Conservation (phyloP, 1,140 invertebrate species). For the Zaprionus davidi region DNA sequence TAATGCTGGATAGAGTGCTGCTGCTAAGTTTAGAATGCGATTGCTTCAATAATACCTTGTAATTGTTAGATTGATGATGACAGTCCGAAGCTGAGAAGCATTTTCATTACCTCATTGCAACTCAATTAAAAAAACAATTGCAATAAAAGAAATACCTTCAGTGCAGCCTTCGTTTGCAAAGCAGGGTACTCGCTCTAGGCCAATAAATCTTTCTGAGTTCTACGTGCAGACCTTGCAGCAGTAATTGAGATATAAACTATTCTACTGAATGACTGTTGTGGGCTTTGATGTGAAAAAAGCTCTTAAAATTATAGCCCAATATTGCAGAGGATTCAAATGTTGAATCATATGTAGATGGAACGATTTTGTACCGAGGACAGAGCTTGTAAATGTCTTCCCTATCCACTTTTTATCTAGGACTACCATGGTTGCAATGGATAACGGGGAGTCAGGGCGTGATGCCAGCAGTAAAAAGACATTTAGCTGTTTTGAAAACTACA, state of each 20-base stretch:
- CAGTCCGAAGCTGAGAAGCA: not conserved
- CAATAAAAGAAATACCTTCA: constrained; percentile 57
- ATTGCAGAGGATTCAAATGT: no score
- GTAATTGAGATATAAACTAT: constrained; percentile 50
- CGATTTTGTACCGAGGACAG: no score
- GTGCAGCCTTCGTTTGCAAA: not conserved
- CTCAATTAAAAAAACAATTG: constrained; percentile 75
- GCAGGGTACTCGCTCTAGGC: not conserved
- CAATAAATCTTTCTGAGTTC: constrained; percentile 34
- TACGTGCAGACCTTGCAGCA: constrained; percentile 45
- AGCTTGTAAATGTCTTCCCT: no score
- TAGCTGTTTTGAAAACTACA: not conserved
- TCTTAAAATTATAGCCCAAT: not conserved
- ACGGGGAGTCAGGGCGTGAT: no score
- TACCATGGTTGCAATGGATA: no score
- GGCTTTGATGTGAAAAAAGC: constrained; percentile 27
- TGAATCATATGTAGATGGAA: no score
- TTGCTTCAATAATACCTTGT: constrained; percentile 35
- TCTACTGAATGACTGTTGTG: constrained; percentile 17
- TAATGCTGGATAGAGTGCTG: constrained; percentile 21
- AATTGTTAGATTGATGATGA: constrained; percentile 70
- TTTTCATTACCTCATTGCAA: constrained; percentile 57
- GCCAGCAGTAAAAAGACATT: not conserved
- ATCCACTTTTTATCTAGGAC: no score
- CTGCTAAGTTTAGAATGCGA: constrained; percentile 67